These are phyloP conservation scores for Poecilia picta DNA, from an alignment of 2,797 vertebrate species.

Conservation along the genomic window DNA sequence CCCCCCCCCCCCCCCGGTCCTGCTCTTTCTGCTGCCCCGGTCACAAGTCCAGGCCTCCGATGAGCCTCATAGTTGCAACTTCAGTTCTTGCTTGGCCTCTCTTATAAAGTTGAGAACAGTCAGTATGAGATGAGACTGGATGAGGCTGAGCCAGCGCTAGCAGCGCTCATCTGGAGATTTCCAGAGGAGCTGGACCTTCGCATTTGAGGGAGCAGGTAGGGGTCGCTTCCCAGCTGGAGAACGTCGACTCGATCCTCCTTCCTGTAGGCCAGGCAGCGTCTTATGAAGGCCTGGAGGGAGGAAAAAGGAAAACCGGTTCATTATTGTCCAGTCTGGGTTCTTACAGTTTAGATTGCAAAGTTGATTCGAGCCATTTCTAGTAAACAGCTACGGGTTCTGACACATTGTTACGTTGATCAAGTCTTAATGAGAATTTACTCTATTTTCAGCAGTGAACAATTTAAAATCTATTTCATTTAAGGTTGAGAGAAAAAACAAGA, in stretches of 20 bases:
- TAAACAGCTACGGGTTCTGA: neutral
- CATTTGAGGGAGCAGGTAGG: conserved; percentile 98
- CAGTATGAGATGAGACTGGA: conserved; percentile 95
- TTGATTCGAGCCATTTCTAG: neutral
- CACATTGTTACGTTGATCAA: neutral
- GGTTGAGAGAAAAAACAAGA: neutral
- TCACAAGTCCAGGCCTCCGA: conserved; percentile 75
- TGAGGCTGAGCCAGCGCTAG: conserved; percentile 86
- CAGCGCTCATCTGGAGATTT: conserved; percentile 91
- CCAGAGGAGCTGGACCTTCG: conserved; percentile 99
- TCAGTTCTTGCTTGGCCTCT: conserved; percentile 55
- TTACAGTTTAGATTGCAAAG: neutral
- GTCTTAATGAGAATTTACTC: neutral
- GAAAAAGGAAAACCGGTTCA: neutral
- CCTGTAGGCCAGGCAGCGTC: conserved; percentile 96
- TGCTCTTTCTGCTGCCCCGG: conserved; percentile 48
- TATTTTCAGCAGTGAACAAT: neutral
- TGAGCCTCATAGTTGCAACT: conserved; percentile 68
- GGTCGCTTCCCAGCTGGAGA: conserved; percentile 95
- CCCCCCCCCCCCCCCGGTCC: conserved; percentile 33
- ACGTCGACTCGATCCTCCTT: conserved; percentile 98
- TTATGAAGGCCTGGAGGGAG: conserved; percentile 90
- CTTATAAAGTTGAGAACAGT: conserved; percentile 75
- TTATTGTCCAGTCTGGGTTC: neutral
- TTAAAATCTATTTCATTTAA: neutral